These are phyloP conservation scores for Anagrus nilaparvatae DNA, from an alignment of 1,140 invertebrate species.

Conservation along the genomic window DNA sequence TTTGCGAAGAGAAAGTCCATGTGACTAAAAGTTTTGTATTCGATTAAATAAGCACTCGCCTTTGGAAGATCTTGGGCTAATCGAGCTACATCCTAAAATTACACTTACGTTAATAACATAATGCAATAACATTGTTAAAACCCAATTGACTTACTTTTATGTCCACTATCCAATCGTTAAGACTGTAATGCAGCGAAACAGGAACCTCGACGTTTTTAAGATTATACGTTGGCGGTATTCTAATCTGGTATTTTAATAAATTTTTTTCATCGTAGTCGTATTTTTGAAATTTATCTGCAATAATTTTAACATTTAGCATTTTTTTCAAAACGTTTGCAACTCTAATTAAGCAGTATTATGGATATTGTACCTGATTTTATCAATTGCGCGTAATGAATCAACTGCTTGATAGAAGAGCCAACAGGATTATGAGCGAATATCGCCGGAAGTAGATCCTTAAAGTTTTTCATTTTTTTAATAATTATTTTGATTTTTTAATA, in stretches of 20 bases:
- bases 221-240: conserved; percentile 47
- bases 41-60: no score
- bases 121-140: not conserved
- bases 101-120: no score
- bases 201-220: conserved; percentile 47
- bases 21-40: no score
- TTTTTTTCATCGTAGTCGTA: conserved; percentile 43
- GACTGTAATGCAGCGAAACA: conserved; percentile 47
- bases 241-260: conserved; percentile 40
- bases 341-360: not conserved
- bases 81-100: no score
- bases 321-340: not conserved
- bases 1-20: no score
- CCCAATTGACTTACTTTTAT: conserved; percentile 17
- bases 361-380: conserved; percentile 49
- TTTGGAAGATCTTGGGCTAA: no score
- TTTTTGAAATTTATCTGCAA: conserved; percentile 19
- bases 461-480: not conserved
- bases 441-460: conserved; percentile 50
- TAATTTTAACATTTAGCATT: not conserved
- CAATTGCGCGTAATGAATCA: conserved; percentile 67
- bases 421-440: conserved; percentile 74
- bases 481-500: not conserved
- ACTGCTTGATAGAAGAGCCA: conserved; percentile 67
- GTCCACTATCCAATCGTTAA: conserved; percentile 50